Evolutionary conservation across 2,888 invertebrate genomes (phyloP).

Genomic region (Mechanitis mazaeus): DNA sequence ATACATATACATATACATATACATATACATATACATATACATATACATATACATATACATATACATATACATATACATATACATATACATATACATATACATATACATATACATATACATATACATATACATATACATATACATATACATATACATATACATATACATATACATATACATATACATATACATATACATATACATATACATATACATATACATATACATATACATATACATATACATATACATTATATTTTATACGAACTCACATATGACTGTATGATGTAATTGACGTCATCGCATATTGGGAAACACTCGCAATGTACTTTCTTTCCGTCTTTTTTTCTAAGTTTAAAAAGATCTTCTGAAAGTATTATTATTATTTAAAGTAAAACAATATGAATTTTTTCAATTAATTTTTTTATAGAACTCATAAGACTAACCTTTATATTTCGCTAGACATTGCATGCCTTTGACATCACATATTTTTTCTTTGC

Average conservation of each 20-base stretch:
- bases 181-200: too few species aligned
- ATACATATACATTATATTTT: background rate
- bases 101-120: too few species aligned
- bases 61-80: too few species aligned
- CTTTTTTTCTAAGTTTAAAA: constrained; percentile 68
- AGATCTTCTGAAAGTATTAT: constrained; percentile 60
- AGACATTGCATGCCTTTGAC: constrained; percentile 80
- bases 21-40: too few species aligned
- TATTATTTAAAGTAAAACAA: background rate
- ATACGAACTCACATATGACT: constrained; percentile 71
- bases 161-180: too few species aligned
- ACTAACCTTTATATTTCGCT: constrained; percentile 71
- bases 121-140: too few species aligned
- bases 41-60: too few species aligned
- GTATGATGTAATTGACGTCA: constrained; percentile 81
- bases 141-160: too few species aligned
- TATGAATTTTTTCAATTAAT: background rate
- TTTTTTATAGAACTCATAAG: background rate
- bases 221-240: background rate
- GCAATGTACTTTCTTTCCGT: constrained; percentile 76
- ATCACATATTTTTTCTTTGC: constrained; percentile 77
- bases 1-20: too few species aligned
- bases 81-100: too few species aligned
- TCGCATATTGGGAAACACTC: constrained; percentile 82
- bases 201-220: too few species aligned